Conservation (phyloP, 2,888 invertebrate species). For the Oligia strigilis region DNA sequence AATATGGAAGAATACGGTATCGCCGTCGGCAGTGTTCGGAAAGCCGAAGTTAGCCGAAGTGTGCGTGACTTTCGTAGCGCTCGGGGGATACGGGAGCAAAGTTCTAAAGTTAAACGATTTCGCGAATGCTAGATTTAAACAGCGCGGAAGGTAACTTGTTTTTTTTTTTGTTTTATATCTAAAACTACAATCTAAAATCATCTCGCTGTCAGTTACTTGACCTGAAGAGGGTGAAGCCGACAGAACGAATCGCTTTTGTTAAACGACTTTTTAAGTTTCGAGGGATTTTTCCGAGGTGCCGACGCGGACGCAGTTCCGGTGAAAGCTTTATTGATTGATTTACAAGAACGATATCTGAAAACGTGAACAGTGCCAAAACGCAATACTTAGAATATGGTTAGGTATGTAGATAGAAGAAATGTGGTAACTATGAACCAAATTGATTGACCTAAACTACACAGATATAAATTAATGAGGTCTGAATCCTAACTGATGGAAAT, state of each 20-base stretch:
- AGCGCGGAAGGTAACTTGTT: conserved; percentile 27
- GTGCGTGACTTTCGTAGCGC: conserved; percentile 32
- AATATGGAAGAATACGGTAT: conserved; percentile 26
- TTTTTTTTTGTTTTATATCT: conserved; percentile 21
- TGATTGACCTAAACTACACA: conserved; percentile 16
- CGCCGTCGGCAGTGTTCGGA: conserved; percentile 41
- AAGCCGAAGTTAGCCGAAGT: conserved; percentile 39
- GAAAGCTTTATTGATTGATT: conserved; percentile 8
- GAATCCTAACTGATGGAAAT: conserved; percentile 11
- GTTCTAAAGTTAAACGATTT: conserved; percentile 47
- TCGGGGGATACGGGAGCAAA: conserved; percentile 17
- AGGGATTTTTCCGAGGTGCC: conserved; percentile 9
- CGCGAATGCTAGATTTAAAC: conserved; percentile 46
- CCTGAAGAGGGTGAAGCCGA: conserved; percentile 26
- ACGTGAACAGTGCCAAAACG: neutral
- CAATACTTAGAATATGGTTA: too few species aligned
- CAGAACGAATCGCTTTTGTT: conserved; percentile 41
- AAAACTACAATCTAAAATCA: conserved; percentile 31
- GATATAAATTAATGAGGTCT: conserved; percentile 15
- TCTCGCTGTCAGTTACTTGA: conserved; percentile 29
- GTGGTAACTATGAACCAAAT: neutral
- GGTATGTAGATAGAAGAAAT: conserved; percentile 2
- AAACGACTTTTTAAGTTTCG: conserved; percentile 32
- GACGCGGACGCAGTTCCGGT: conserved; percentile 15
- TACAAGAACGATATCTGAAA: neutral